Evolutionary conservation across 2,888 invertebrate genomes (phyloP), one percentile per base, ranked within the genome.

Genomic region (Macrosoma leucophasiata): DNA sequence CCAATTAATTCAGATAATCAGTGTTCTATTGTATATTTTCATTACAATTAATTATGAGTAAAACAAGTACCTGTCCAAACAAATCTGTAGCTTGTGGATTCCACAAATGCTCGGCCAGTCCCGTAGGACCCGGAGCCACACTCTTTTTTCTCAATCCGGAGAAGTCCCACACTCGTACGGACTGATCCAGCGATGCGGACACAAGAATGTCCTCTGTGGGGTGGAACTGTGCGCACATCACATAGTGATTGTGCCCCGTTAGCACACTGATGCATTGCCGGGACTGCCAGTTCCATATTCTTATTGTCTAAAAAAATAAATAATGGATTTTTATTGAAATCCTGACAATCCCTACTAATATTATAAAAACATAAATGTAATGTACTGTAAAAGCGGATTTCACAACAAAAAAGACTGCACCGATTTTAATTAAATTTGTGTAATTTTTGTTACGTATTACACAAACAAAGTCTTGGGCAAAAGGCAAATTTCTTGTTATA

Each of bases 261-360:
- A 96, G 84, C 0, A 96, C 95, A 55, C 95, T 95, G 58, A 97
- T 96, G 62, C 97, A 98, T 39, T 94, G 95, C 11, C 99, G 90
- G 21, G 97, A 97, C 72, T 99, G 99, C 99, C 99, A 99, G 71
- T 99, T 99, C 99, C 99, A 99, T 58, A 99, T 97, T 41, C 99
- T 90, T 50, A 99, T 98, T 0, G 99, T 99, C 84, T 89, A 85
- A 11, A 53, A 61, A 35, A 4, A 36, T 30, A 33, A 33, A 10
- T 1, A 11, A 17, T 4, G 3, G 19, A 13, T 27, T 31, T 31
- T 25, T 27, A 9, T 27, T 13, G 13, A 14, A n/a, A n/a, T n/a
- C n/a, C n/a, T n/a, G n/a, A n/a, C n/a, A n/a, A n/a, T n/a, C n/a
- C n/a, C n/a, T n/a, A n/a, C n/a, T n/a, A n/a, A n/a, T n/a, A n/a